Conservation (phyloP, 2,113 vertebrate genomes). For the Cathartes aura region DNA sequence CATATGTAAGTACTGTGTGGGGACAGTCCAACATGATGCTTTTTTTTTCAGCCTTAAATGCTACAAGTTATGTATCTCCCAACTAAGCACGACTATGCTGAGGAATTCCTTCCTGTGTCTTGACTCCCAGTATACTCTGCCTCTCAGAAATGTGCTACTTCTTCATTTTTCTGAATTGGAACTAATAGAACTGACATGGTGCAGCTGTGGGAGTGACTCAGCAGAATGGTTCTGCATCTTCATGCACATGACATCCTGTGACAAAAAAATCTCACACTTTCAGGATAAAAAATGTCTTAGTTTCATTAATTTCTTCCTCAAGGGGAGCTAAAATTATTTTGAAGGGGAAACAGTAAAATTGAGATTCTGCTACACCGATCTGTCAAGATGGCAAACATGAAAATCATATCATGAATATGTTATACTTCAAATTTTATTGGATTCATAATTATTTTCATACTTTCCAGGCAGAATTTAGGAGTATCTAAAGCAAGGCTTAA, state of each 20-base stretch:
- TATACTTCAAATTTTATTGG: not conserved
- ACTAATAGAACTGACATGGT: not conserved
- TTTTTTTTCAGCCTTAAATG: not conserved
- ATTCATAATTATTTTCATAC: not conserved
- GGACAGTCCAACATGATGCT: not conserved
- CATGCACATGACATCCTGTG: conserved; percentile 12
- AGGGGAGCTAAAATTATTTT: not conserved
- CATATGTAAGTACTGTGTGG: not conserved
- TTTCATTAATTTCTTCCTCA: not conserved
- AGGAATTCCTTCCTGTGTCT: not conserved
- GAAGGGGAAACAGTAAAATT: not conserved
- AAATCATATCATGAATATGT: not conserved
- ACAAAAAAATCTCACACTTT: not conserved
- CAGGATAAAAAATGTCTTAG: not conserved
- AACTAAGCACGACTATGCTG: not conserved
- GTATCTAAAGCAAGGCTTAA: not conserved
- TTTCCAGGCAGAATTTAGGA: not conserved
- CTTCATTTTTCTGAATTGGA: not conserved
- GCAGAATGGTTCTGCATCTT: not conserved
- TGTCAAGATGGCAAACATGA: conserved; percentile 1
- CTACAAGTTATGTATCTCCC: not conserved
- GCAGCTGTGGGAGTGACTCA: conserved; percentile 55
- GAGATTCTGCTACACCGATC: not conserved
- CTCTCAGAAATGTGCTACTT: not conserved
- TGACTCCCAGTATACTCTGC: not conserved